Conservation (phyloP, 1,140 invertebrate species). For the Latrodectus geometricus region DNA sequence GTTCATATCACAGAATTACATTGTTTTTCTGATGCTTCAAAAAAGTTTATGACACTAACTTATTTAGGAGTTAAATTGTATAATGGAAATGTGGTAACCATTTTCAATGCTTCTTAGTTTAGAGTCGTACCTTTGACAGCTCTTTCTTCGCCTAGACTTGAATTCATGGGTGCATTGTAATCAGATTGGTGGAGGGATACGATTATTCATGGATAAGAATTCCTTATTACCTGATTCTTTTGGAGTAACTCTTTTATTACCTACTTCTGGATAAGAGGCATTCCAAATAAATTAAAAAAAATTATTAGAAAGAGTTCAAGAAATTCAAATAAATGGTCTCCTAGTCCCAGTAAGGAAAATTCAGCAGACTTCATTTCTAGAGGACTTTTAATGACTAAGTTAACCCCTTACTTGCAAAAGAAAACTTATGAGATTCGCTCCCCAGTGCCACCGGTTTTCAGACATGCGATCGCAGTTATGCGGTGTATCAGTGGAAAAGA, state of each 20-base stretch:
- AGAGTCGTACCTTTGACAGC: slow-evolving; percentile 7
- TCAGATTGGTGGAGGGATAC: background rate
- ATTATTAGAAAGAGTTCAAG: slow-evolving; percentile 14
- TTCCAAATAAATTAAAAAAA: background rate
- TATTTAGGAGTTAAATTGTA: background rate
- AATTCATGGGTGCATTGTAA: background rate
- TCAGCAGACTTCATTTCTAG: too few species aligned
- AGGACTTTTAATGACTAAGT: too few species aligned
- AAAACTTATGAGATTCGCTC: too few species aligned
- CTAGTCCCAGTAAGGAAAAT: too few species aligned
- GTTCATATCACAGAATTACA: background rate
- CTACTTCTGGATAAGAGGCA: too few species aligned
- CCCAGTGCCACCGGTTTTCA: too few species aligned
- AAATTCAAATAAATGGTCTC: too few species aligned
- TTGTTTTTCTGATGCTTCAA: too few species aligned
- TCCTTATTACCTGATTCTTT: background rate
- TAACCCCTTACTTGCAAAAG: too few species aligned
- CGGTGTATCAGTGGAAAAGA: too few species aligned
- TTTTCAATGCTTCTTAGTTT: background rate
- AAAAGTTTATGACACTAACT: background rate
- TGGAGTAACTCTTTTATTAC: slow-evolving; percentile 12
- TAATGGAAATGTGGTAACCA: background rate
- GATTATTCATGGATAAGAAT: background rate
- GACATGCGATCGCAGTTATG: too few species aligned
- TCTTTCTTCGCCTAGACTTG: slow-evolving; percentile 3